Evolutionary conservation across 2,888 invertebrate genomes (phyloP).

Genomic region (Cancer borealis): DNA sequence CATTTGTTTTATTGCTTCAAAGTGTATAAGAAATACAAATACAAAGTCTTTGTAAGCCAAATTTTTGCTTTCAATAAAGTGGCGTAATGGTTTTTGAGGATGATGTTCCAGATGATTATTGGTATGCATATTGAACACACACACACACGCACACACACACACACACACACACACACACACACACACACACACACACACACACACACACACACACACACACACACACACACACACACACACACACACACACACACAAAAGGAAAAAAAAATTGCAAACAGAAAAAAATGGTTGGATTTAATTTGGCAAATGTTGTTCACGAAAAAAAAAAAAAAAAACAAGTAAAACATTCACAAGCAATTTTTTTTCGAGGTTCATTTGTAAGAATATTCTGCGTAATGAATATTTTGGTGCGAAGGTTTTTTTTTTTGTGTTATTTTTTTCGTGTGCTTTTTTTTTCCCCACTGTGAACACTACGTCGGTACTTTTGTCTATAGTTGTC

Average conservation of each 20-base stretch:
- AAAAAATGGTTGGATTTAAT: not conserved
- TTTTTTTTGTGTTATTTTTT: not conserved
- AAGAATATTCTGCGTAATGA: constrained; percentile 4
- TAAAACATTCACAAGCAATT: not conserved
- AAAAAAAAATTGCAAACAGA: not conserved
- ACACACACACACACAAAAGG: not conserved
- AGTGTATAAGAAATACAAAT: not conserved
- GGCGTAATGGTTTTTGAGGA: too few species aligned
- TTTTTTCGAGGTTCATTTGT: constrained; percentile 16
- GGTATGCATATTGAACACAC: not conserved
- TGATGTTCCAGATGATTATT: too few species aligned
- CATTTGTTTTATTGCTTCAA: too few species aligned
- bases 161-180: constrained; percentile 20
- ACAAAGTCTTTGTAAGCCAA: too few species aligned
- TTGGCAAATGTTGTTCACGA: constrained; percentile 4
- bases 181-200: constrained; percentile 12
- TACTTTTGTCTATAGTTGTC: constrained; percentile 7
- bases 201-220: not conserved
- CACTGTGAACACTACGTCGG: not conserved
- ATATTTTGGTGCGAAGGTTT: not conserved
- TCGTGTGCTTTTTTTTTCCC: not conserved
- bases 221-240: not conserved
- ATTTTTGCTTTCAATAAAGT: too few species aligned
- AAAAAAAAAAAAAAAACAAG: not conserved
- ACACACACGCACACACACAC: constrained; percentile 20